Conservation (phyloP, 2,888 invertebrate species). For the Coleophora flavipennella region DNA sequence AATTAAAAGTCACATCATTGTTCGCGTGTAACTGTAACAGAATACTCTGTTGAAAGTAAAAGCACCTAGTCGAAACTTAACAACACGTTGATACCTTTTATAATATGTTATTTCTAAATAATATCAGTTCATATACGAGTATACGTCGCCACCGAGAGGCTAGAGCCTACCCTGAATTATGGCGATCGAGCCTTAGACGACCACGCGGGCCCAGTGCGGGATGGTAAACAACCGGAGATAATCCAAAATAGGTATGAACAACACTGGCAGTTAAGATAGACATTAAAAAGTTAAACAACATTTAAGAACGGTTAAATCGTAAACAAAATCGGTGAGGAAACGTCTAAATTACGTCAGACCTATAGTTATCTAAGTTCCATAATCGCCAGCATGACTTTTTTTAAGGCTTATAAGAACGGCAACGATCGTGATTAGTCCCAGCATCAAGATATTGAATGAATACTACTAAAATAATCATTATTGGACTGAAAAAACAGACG, state of each 20-base stretch:
- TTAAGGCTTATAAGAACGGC: slow-evolving; percentile 34
- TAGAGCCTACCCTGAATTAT: no score
- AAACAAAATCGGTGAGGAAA: slow-evolving; percentile 32
- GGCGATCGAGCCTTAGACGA: no score
- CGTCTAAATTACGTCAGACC: slow-evolving; percentile 40
- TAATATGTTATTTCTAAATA: no score
- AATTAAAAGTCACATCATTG: no score
- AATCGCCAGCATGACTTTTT: slow-evolving; percentile 40
- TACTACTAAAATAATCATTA: slow-evolving; percentile 58
- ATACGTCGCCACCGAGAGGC: no score
- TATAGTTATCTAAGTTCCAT: slow-evolving; percentile 42
- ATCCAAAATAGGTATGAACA: no score
- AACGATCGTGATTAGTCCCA: slow-evolving; percentile 55
- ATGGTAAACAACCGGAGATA: no score
- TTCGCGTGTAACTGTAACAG: no score
- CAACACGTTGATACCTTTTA: no score
- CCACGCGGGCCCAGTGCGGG: no score
- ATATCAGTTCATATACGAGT: no score
- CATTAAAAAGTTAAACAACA: not conserved
- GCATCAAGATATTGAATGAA: slow-evolving; percentile 58
- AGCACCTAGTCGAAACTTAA: not conserved
- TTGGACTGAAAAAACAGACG: slow-evolving; percentile 48
- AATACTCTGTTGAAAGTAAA: not conserved
- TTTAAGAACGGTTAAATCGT: not conserved
- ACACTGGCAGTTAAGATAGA: no score